Conservation (phyloP, 2,797 vertebrate genomes). For the Salarias fasciatus region DNA sequence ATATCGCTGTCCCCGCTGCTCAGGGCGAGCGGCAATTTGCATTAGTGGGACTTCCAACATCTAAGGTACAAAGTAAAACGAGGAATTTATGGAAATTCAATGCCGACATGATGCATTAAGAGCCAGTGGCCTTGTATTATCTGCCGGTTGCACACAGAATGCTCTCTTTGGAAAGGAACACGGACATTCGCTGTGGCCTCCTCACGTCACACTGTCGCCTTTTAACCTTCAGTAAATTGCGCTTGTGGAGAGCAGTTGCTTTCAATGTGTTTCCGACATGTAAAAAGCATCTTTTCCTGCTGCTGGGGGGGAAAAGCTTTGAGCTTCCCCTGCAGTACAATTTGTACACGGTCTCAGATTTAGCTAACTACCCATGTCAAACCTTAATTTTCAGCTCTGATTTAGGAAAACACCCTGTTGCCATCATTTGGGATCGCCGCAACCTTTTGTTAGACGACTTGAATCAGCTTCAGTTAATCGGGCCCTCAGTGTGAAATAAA, state of each 20-base stretch:
- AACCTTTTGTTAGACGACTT: no score
- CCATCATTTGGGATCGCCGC: background rate
- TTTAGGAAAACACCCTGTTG: slow-evolving; percentile 4
- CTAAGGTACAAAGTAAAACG: slow-evolving; percentile 44
- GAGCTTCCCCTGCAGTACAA: no score
- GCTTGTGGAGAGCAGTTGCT: background rate
- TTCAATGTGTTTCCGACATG: slow-evolving; percentile 5
- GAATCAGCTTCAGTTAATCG: background rate
- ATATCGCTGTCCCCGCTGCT: slow-evolving; percentile 35
- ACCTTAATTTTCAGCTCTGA: background rate
- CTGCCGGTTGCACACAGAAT: slow-evolving; percentile 39
- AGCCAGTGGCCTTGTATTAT: slow-evolving; percentile 47
- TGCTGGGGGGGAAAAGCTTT: no score
- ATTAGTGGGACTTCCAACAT: slow-evolving; percentile 54
- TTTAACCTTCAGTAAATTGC: slow-evolving; percentile 8
- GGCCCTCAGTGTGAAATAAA: slow-evolving; percentile 5
- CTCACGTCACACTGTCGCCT: slow-evolving; percentile 1
- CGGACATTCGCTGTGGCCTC: slow-evolving; percentile 14
- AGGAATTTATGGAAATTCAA: slow-evolving; percentile 57
- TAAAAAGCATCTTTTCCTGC: slow-evolving; percentile 13
- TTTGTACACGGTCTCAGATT: no score
- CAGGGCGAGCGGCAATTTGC: slow-evolving; percentile 41
- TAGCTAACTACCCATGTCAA: slow-evolving; percentile 3
- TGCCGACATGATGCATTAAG: slow-evolving; percentile 41
- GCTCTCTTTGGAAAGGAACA: background rate